phyloP scores from a whole-genome alignment of 2,113 vertebrate genomes.

The Pantherophis guttatus region DNA sequence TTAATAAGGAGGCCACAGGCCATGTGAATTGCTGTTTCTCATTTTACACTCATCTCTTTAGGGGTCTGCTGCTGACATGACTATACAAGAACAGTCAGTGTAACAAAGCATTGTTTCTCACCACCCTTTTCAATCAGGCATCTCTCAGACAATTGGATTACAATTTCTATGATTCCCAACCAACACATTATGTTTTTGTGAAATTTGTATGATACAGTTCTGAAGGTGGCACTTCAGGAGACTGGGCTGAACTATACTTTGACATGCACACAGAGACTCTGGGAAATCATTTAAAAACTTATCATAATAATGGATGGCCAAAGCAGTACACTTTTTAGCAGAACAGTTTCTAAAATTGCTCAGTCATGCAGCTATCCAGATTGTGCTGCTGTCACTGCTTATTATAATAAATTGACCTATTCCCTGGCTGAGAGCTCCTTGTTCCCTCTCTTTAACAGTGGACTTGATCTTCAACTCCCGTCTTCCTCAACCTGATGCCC shows the following conservation, averaged over 20 bases:
- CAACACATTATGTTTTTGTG: background rate
- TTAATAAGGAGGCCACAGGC: background rate
- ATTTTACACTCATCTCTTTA: background rate
- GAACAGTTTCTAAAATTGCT: background rate
- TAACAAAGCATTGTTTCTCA: background rate
- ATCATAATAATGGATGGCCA: background rate
- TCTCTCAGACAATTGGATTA: background rate
- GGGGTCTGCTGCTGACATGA: background rate
- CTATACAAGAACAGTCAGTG: background rate
- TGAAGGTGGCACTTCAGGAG: background rate
- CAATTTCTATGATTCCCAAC: background rate
- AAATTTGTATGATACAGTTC: background rate
- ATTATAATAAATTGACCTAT: background rate
- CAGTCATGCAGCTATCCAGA: background rate
- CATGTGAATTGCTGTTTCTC: background rate
- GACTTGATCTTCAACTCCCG: background rate
- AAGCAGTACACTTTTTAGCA: background rate
- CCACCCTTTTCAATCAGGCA: background rate
- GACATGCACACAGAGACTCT: background rate
- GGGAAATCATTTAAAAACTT: background rate
- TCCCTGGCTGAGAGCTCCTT: background rate
- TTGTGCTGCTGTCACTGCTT: background rate
- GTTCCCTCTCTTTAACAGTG: background rate
- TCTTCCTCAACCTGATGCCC: background rate
- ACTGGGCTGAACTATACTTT: background rate